These are phyloP conservation scores for Caranx melampygus DNA, from an alignment of 2,113 vertebrate genomes.

Conservation along the genomic window DNA sequence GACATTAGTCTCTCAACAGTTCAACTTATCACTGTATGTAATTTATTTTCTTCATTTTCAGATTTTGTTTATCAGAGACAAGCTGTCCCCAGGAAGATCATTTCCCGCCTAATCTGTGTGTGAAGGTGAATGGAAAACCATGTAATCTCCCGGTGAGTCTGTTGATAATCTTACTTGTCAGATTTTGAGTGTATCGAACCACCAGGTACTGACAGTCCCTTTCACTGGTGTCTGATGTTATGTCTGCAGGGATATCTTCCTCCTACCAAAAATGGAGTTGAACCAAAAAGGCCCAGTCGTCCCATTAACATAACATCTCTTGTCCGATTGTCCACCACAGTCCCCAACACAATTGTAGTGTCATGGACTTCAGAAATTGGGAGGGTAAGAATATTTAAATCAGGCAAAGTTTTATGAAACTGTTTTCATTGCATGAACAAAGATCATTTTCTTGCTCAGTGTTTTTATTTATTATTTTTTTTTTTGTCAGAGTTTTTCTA, in stretches of 20 bases:
- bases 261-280: slow-evolving; percentile 99
- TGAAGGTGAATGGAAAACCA: slow-evolving; percentile 98
- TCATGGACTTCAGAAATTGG: slow-evolving; percentile 99
- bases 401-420: background rate
- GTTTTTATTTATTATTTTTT: slow-evolving; percentile 13
- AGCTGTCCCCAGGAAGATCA: slow-evolving; percentile 99
- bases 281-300: slow-evolving; percentile 99
- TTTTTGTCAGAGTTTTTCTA: slow-evolving; percentile 92
- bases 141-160: slow-evolving; percentile 97
- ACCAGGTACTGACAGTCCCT: background rate
- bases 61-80: slow-evolving; percentile 99
- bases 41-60: slow-evolving; percentile 68
- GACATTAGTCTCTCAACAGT: slow-evolving; percentile 15
- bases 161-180: background rate
- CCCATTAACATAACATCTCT: slow-evolving; percentile 99
- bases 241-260: slow-evolving; percentile 94
- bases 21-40: background rate
- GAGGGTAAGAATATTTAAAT: slow-evolving; percentile 85
- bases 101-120: slow-evolving; percentile 97
- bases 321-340: slow-evolving; percentile 95
- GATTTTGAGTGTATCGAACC: background rate
- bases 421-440: background rate
- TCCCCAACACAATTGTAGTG: slow-evolving; percentile 97
- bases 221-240: slow-evolving; percentile 7
- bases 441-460: slow-evolving; percentile 22